phyloP scores from a whole-genome alignment of 2,797 vertebrate species.

The Salmo trutta region DNA sequence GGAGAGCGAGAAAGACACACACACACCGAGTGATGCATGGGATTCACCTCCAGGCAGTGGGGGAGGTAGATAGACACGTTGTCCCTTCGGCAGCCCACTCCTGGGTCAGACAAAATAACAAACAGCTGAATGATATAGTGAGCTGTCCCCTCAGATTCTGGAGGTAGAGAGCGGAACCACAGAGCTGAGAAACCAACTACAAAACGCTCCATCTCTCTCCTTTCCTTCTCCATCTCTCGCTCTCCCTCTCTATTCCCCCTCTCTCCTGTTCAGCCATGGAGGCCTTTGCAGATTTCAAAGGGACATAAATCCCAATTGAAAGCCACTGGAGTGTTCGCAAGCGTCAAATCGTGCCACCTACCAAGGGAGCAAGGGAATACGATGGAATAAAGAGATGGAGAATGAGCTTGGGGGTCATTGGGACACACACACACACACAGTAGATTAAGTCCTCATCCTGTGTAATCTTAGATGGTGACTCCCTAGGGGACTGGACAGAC shows the following conservation, averaged over 20 bases:
- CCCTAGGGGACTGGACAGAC: not conserved
- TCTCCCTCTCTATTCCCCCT: conserved; percentile 15
- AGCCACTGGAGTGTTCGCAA: conserved; percentile 64
- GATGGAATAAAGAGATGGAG: conserved; percentile 37
- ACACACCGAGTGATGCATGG: conserved; percentile 49
- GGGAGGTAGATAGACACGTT: conserved; percentile 55
- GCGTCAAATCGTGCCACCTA: conserved; percentile 60
- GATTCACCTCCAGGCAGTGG: conserved; percentile 58
- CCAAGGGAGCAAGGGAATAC: conserved; percentile 33
- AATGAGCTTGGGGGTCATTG: conserved; percentile 44
- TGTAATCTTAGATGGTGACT: conserved; percentile 31
- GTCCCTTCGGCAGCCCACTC: conserved; percentile 31
- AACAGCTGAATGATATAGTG: conserved; percentile 68
- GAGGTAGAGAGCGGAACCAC: conserved; percentile 49
- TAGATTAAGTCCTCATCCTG: conserved; percentile 44
- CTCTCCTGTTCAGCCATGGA: conserved; percentile 46
- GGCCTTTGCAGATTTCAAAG: conserved; percentile 64
- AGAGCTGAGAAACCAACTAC: conserved; percentile 55
- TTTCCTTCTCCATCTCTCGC: conserved; percentile 15
- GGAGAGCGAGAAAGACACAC: not conserved
- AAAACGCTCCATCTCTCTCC: conserved; percentile 54
- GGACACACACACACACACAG: conserved; percentile 27
- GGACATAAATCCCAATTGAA: conserved; percentile 64
- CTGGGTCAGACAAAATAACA: conserved; percentile 71
- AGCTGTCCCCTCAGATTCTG: conserved; percentile 65